Conservation (phyloP, 2,888 invertebrate species). For the Drosophila paranaensis region DNA sequence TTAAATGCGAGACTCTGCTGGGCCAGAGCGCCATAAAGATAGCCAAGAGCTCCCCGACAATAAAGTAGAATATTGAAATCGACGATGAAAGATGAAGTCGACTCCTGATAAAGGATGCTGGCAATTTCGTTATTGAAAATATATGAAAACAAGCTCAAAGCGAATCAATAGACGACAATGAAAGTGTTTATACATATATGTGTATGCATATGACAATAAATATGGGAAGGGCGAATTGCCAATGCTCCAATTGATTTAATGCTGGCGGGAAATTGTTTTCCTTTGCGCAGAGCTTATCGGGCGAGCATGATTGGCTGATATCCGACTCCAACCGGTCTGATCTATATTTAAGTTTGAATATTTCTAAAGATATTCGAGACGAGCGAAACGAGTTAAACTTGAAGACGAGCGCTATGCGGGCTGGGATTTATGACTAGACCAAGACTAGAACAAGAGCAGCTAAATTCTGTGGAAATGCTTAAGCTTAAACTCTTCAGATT, state of each 20-base stretch:
- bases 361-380: too few species aligned
- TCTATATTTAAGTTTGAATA: background rate
- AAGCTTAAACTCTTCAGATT: background rate
- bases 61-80: slow-evolving; percentile 59
- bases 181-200: slow-evolving; percentile 3
- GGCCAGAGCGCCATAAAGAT: slow-evolving; percentile 40
- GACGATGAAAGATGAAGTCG: slow-evolving; percentile 33
- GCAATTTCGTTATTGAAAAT: slow-evolving; percentile 41
- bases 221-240: background rate
- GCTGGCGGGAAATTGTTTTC: slow-evolving; percentile 3
- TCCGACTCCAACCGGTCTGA: background rate
- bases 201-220: slow-evolving; percentile 5
- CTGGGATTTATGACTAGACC: too few species aligned
- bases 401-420: too few species aligned
- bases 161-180: slow-evolving; percentile 22
- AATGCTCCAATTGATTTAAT: slow-evolving; percentile 15
- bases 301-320: background rate
- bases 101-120: slow-evolving; percentile 38
- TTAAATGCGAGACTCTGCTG: slow-evolving; percentile 46
- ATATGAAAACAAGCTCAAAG: slow-evolving; percentile 19
- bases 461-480: slow-evolving; percentile 4
- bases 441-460: slow-evolving; percentile 11
- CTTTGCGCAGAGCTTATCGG: background rate
- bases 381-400: too few species aligned
- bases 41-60: slow-evolving; percentile 43